Conservation (phyloP, 2,888 invertebrate genomes). For the Coleophora deauratella region DNA sequence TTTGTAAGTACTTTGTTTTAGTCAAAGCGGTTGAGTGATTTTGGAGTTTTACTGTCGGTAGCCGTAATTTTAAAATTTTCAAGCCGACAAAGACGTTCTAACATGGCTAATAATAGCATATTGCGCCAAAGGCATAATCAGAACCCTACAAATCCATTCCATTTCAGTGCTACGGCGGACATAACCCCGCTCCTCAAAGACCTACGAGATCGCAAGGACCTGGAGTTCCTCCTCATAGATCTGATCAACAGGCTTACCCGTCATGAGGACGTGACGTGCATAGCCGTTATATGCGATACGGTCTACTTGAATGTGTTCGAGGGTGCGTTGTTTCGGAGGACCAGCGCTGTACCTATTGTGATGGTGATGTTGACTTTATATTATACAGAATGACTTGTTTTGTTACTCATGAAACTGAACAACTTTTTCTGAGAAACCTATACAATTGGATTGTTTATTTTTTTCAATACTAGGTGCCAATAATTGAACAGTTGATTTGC, state of each 20-base stretch:
- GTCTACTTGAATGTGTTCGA: constrained; percentile 70
- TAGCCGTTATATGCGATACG: constrained; percentile 67
- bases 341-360: constrained; percentile 58
- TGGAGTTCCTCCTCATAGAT: constrained; percentile 44
- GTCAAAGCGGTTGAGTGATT: no score
- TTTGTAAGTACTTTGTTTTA: constrained; percentile 7
- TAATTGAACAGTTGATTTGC: no score
- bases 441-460: no score
- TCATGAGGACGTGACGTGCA: constrained; percentile 56
- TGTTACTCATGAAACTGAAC: no score
- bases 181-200: constrained; percentile 30
- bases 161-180: constrained; percentile 27
- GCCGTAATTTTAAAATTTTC: no score
- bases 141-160: no score
- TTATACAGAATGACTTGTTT: background rate
- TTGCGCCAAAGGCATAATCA: no score
- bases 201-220: constrained; percentile 34
- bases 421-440: no score
- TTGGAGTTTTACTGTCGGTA: no score
- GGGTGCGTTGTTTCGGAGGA: constrained; percentile 57
- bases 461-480: no score
- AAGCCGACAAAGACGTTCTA: no score
- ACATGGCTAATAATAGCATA: no score
- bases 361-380: constrained; percentile 63
- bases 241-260: constrained; percentile 33